Conservation (phyloP, 2,113 vertebrate species). For the Onychostruthus taczanowskii region DNA sequence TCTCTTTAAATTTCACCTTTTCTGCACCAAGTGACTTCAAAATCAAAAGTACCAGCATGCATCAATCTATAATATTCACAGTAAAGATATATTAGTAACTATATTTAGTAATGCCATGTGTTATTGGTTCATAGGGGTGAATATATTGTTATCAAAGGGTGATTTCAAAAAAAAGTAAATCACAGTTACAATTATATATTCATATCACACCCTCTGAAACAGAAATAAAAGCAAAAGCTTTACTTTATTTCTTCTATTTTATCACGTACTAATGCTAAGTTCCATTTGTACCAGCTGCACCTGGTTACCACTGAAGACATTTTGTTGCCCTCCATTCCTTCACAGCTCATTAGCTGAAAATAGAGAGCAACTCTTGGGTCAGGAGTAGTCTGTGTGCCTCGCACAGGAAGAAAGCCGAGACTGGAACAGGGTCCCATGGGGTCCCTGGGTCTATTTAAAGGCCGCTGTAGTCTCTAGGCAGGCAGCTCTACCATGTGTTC, state of each 20-base stretch:
- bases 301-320: neutral
- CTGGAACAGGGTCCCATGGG: neutral
- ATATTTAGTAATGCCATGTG: neutral
- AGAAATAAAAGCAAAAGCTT: neutral
- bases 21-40: neutral
- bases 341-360: neutral
- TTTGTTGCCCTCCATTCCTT: neutral
- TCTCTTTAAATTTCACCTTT: neutral
- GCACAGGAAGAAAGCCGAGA: constrained; percentile 59
- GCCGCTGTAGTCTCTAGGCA: constrained; percentile 55
- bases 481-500: constrained; percentile 49
- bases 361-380: neutral
- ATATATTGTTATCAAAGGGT: neutral
- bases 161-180: neutral
- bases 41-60: neutral
- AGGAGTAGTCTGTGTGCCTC: constrained; percentile 4
- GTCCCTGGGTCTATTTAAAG: constrained; percentile 13
- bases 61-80: neutral
- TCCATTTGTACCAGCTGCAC: neutral
- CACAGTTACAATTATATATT: neutral
- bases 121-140: neutral
- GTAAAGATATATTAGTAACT: neutral
- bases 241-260: neutral
- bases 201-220: neutral
- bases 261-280: neutral